Conservation (phyloP, 2,113 vertebrate species). For the Macrotis lagotis region DNA sequence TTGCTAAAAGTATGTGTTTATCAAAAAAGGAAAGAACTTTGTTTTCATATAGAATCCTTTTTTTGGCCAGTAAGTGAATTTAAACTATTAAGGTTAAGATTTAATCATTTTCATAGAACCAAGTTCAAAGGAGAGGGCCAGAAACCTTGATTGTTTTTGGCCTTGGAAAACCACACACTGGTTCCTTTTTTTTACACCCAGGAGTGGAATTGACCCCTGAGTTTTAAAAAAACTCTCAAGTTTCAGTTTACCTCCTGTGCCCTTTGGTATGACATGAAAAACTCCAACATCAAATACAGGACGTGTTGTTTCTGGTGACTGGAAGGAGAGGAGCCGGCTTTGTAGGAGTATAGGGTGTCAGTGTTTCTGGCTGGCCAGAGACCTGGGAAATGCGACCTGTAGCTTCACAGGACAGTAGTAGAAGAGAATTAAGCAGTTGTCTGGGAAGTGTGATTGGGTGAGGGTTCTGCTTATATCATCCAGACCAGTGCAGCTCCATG, state of each 20-base stretch:
- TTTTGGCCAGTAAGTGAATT: not conserved
- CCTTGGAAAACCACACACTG: not conserved
- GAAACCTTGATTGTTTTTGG: not conserved
- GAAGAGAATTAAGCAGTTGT: not conserved
- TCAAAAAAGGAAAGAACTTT: not conserved
- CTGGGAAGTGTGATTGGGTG: not conserved
- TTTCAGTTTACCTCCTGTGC: not conserved
- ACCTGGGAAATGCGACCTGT: rapidly evolving
- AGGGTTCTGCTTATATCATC: not conserved
- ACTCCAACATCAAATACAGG: not conserved
- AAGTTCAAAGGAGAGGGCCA: not conserved
- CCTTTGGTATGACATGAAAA: not conserved
- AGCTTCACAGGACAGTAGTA: not conserved
- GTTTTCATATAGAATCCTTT: not conserved
- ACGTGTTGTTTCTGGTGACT: not conserved
- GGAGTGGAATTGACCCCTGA: rapidly evolving
- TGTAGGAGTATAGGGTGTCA: not conserved
- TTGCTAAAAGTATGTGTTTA: conserved; percentile 1
- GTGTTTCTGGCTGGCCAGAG: not conserved
- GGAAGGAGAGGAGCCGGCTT: not conserved
- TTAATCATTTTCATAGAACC: not conserved
- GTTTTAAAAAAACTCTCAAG: not conserved
- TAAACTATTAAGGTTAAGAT: too few relatives aligned
- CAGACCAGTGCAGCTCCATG: not conserved
- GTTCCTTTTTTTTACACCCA: not conserved